Base-by-base conservation (phyloP, 64 coral and sea anemone species). In the Montipora cactus region DNA sequence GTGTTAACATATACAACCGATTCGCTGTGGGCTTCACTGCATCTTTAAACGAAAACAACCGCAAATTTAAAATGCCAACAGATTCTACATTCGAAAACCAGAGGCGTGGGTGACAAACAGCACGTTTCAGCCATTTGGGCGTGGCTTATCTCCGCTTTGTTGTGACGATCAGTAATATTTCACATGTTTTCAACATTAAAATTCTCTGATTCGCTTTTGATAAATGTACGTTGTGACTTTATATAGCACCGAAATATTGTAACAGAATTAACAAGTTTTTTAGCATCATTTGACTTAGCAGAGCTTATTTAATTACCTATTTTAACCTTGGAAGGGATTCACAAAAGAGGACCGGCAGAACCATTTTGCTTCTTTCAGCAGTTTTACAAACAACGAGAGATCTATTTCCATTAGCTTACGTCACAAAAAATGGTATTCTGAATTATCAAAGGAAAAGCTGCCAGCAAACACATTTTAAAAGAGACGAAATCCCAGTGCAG, bases 1-100 rank as follows among this genome's bases (percentile, higher is more conserved):
- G 79, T 67, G 49, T 62, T 21, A 62, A 82, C 80, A 62, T 14
- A 14, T 8, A 23, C 28, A 84, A 83, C 67, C 58, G 59, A 83
- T 44, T 83, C 5, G 21, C 14, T 18, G 0, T 21, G n/a, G 44
- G 28, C 11, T 45, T 46, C 25, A 45, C 23, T 10, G 5, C 55
- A 16, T 15, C 10, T 13, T 47, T 47, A 12, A 67, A 18, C 28
- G 9, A 46, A 67, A 11, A 84, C 74, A 76, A 71, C 15, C 76
- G 9, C 13, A 67, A 16, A 57, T 57, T 15, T 46, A 2, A 83
- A 59, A 49, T 69, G 45, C 45, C 45, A 2, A 7, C n/a, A 50
- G 68, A 1, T 57, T 3, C n/a, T 47, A 19, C 47, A 64, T 14
- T 7, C 53, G 61, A 64, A 64, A 64, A 64, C 61, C 61, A 15